Conservation (phyloP, 2,888 invertebrate genomes). For the Limnephilus auricula region DNA sequence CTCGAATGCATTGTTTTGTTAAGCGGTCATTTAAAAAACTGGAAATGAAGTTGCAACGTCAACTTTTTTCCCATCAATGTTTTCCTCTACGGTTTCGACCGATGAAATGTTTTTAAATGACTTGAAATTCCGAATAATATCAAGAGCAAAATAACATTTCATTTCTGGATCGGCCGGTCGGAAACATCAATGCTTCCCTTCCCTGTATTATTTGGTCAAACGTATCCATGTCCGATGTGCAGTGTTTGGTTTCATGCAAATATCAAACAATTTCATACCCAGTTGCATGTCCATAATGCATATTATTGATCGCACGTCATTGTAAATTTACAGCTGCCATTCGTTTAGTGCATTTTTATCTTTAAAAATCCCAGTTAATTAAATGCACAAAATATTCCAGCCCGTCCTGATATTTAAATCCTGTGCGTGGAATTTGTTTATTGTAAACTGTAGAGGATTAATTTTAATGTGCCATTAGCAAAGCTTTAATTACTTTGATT, state of each 20-base stretch:
- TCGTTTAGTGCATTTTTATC: background rate
- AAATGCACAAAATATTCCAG: background rate
- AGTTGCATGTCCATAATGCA: background rate
- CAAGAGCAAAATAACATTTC: background rate
- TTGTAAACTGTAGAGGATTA: constrained; percentile 69
- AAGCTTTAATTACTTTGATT: constrained; percentile 67
- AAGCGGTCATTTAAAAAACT: background rate
- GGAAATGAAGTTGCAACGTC: background rate
- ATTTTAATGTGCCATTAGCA: constrained; percentile 74
- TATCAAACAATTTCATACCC: background rate
- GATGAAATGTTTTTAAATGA: background rate
- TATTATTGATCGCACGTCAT: background rate
- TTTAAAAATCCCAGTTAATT: background rate
- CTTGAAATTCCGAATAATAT: background rate
- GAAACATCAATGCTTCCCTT: background rate
- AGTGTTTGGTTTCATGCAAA: background rate
- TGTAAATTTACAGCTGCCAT: background rate
- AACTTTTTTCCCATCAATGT: background rate
- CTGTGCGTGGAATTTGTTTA: constrained; percentile 55
- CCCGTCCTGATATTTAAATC: background rate
- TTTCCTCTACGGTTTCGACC: background rate
- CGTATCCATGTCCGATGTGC: background rate
- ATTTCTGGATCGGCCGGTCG: background rate
- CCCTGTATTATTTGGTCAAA: background rate
- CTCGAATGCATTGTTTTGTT: background rate